Evolutionary conservation across 1,140 invertebrate genomes (phyloP).

Genomic region (Conus betulinus): DNA sequence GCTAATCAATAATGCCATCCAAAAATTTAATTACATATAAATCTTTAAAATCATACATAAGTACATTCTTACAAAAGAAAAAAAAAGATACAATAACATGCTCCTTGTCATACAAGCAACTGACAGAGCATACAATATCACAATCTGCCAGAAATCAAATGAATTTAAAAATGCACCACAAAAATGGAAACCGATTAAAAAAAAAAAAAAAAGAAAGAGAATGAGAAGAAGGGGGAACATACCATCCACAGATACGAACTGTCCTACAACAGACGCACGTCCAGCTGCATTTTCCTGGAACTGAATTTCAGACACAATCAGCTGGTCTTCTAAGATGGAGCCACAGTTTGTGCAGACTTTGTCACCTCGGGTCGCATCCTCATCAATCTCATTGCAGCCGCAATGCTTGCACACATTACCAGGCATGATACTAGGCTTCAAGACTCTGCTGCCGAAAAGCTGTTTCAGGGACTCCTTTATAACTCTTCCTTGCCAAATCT

Average conservation of each 20-base stretch:
- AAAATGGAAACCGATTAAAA: background rate
- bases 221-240: constrained; percentile 76
- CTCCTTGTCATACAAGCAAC: too few species aligned
- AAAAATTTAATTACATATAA: too few species aligned
- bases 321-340: constrained; percentile 94
- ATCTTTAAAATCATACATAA: too few species aligned
- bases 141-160: background rate
- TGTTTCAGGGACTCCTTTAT: too few species aligned
- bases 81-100: too few species aligned
- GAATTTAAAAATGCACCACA: too few species aligned
- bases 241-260: constrained; percentile 93
- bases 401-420: constrained; percentile 87
- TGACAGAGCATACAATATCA: background rate
- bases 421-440: constrained; percentile 58
- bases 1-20: too few species aligned
- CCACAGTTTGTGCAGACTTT: constrained; percentile 97
- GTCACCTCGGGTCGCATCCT: constrained; percentile 93
- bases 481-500: too few species aligned
- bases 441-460: too few species aligned
- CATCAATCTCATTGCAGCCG: constrained; percentile 95
- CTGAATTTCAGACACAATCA: constrained; percentile 97
- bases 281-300: constrained; percentile 96
- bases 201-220: background rate
- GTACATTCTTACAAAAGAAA: too few species aligned
- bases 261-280: constrained; percentile 89